phyloP scores from a whole-genome alignment of 2,797 vertebrate genomes.

The Intellagama lesueurii region DNA sequence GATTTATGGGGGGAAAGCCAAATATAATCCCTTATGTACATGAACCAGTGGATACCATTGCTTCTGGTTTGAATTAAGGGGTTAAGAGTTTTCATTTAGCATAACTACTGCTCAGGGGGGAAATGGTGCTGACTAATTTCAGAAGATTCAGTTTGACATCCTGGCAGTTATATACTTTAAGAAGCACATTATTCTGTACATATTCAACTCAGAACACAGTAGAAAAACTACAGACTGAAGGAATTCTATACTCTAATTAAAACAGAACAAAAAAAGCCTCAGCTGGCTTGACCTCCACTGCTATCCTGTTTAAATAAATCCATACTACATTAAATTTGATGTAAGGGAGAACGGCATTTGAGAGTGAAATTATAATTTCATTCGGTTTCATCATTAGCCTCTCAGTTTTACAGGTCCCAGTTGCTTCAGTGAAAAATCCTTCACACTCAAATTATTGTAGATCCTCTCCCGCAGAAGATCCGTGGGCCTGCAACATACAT shows the following conservation, averaged over 20 bases:
- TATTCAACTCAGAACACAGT: neutral
- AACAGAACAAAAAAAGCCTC: slow-evolving; percentile 10
- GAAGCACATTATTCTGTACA: neutral
- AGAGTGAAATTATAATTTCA: slow-evolving; percentile 50
- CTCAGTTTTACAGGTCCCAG: neutral
- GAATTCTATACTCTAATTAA: slow-evolving; percentile 35
- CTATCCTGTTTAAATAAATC: slow-evolving; percentile 34
- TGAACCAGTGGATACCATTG: neutral
- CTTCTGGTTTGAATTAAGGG: neutral
- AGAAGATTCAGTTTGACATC: neutral
- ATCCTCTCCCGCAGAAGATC: neutral
- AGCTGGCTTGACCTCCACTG: slow-evolving; percentile 11
- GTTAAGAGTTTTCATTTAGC: slow-evolving; percentile 3
- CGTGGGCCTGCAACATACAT: neutral
- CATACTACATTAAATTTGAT: slow-evolving; percentile 32
- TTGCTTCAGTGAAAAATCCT: neutral
- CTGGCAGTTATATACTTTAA: slow-evolving; percentile 10
- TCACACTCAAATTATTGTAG: neutral
- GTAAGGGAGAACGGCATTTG: slow-evolving; percentile 29
- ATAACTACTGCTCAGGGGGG: neutral
- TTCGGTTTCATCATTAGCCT: slow-evolving; percentile 12
- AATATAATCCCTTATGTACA: neutral
- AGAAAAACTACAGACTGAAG: neutral
- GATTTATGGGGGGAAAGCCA: neutral
- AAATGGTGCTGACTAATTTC: neutral